Percentiles rank a stretch among this genome's conserved stretches.
These are phyloP conservation scores for Dasysyrphus tricinctus DNA, from an alignment of 2,888 invertebrate species.

Conservation along the genomic window DNA sequence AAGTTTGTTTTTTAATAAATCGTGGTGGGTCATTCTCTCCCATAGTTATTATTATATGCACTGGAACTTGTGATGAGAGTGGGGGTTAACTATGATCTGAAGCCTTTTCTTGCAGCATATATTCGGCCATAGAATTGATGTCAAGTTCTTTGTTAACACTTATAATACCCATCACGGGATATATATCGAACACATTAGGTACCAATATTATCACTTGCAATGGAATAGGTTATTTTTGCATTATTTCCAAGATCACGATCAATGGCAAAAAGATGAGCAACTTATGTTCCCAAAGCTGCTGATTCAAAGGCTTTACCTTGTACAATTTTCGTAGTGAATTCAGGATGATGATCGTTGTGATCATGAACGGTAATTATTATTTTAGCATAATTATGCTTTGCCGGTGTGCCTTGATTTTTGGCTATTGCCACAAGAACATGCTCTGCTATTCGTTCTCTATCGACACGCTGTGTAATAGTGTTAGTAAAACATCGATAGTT, in stretches of 20 bases:
- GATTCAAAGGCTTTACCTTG: slow-evolving; percentile 92
- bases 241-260: slow-evolving; percentile 93
- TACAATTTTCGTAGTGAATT: slow-evolving; percentile 92
- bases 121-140: slow-evolving; percentile 89
- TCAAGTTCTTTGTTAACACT: slow-evolving; percentile 90
- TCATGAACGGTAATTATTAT: slow-evolving; percentile 92
- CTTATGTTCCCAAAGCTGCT: slow-evolving; percentile 89
- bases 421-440: slow-evolving; percentile 96
- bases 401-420: slow-evolving; percentile 94
- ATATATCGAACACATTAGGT: slow-evolving; percentile 93
- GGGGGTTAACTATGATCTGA: slow-evolving; percentile 91
- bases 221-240: slow-evolving; percentile 91
- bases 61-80: slow-evolving; percentile 90
- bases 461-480: slow-evolving; percentile 90
- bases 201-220: slow-evolving; percentile 94
- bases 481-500: no score
- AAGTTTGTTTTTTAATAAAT: slow-evolving; percentile 83
- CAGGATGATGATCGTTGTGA: slow-evolving; percentile 95
- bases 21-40: slow-evolving; percentile 93
- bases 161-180: slow-evolving; percentile 90
- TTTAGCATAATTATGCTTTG: slow-evolving; percentile 92
- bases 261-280: slow-evolving; percentile 90
- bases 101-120: slow-evolving; percentile 92
- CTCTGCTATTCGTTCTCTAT: slow-evolving; percentile 91
- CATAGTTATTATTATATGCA: slow-evolving; percentile 94